phyloP scores from a whole-genome alignment of 2,113 vertebrate species.

The Ctenodactylus gundi region DNA sequence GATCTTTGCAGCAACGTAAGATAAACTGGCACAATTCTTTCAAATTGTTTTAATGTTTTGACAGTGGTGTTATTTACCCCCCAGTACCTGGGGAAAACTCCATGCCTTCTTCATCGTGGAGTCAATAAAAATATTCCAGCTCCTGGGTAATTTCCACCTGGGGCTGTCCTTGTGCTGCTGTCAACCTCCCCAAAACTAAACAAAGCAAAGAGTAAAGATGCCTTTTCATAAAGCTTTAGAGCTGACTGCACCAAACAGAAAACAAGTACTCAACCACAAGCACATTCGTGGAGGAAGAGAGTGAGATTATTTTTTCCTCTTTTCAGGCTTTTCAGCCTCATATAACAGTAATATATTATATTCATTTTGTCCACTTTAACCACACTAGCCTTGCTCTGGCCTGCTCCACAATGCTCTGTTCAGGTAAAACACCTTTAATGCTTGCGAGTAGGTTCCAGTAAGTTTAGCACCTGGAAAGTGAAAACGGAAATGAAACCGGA shows the following conservation, averaged over 20 bases:
- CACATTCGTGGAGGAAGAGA: slow-evolving; percentile 8
- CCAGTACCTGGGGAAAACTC: background rate
- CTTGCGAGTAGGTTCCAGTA: background rate
- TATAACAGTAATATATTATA: background rate
- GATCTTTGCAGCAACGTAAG: background rate
- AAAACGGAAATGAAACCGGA: slow-evolving; percentile 38
- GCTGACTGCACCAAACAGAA: slow-evolving; percentile 23
- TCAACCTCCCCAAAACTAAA: background rate
- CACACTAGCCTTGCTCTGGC: background rate
- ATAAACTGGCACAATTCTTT: background rate
- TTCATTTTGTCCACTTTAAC: slow-evolving; percentile 11
- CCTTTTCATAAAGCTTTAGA: slow-evolving; percentile 17
- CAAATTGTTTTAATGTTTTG: background rate
- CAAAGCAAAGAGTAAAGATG: slow-evolving; percentile 33
- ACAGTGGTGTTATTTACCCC: background rate
- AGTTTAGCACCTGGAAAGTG: background rate
- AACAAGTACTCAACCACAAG: background rate
- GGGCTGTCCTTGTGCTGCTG: background rate
- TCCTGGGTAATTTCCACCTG: background rate
- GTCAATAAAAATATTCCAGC: background rate
- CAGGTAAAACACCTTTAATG: background rate
- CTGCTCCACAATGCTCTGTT: background rate
- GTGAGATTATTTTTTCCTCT: background rate
- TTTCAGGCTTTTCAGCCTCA: background rate
- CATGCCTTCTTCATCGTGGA: background rate